Base-by-base conservation (phyloP, 2,888 invertebrate genomes). In the Ypsolopha sequella region DNA sequence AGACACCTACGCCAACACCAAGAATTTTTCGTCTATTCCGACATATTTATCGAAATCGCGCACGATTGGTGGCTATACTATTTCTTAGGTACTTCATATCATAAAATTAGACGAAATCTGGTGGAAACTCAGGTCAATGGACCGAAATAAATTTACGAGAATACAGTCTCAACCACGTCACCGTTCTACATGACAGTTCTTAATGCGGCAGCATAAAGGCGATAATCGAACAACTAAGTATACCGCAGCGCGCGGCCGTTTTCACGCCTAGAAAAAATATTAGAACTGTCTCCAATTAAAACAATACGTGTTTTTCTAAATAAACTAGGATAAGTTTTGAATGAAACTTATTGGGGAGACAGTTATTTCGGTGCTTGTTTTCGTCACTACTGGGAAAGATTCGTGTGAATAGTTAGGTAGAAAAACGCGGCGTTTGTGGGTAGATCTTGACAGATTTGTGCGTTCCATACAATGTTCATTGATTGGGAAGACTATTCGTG, bases 391-490 rank as follows among this genome's bases (percentile, higher is more conserved):
- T 63, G 65, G 64, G 64, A 66, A 61, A 36, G 36, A 63, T 57
- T 65, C 62, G 58, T 80, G 76, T 80, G 80, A 80, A 81, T 81
- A 82, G 76, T 36, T 35, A 58, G 63, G 63, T 59, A 64, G 65
- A 63, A 62, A 65, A 66, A 65, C 62, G 64, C 63, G 57, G 59
- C 65, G 63, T 64, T 70, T 66, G 70, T 68, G 67, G 75, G 70
- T 65, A 68, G 60, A 59, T 54, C 53, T 58, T 78, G 85, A 86
- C 78, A 82, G 82, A 82, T 82, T 84, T 84, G 84, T 82, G 80
- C 72, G 69, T 72, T 74, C 76, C 75, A 68, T 70, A 72, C 70
- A 70, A 73, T 73, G 65, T 62, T 46, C 51, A 51, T 35, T 46
- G 53, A 44, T 52, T 65, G 69, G 68, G 64, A 63, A 62, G 56